Conservation (phyloP, 2,113 vertebrate species). For the Sphyrna mokarran region DNA sequence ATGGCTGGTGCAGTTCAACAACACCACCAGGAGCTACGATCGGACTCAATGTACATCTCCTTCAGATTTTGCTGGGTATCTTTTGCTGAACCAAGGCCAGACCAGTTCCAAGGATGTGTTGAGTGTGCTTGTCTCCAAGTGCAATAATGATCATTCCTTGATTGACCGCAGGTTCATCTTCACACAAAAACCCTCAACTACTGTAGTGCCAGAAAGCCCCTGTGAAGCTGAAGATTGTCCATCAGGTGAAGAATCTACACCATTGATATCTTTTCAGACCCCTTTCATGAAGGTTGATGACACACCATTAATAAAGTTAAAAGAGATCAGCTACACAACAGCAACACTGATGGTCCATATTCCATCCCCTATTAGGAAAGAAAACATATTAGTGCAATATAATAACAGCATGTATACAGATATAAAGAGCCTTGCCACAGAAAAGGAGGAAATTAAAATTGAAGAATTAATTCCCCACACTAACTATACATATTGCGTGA, state of each 20-base stretch:
- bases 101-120: background rate
- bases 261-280: constrained; percentile 5
- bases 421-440: background rate
- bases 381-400: constrained; percentile 27
- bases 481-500: constrained; percentile 36
- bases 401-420: constrained; percentile 23
- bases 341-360: constrained; percentile 35
- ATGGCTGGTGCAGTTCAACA: constrained; percentile 32
- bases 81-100: background rate
- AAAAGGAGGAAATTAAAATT: constrained; percentile 18
- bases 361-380: background rate
- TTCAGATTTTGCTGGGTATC: background rate
- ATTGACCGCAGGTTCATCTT: background rate
- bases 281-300: background rate
- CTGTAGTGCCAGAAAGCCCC: background rate
- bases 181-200: background rate
- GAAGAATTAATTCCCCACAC: background rate
- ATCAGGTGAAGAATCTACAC: background rate
- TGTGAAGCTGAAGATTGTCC: constrained; percentile 32
- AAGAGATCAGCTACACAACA: background rate
- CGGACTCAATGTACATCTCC: constrained; percentile 10
- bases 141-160: background rate
- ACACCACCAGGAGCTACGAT: background rate
- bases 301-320: background rate
- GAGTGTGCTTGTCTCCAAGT: background rate